Evolutionary conservation across 2,888 invertebrate species (phyloP).

Genomic region (Acleris literana): DNA sequence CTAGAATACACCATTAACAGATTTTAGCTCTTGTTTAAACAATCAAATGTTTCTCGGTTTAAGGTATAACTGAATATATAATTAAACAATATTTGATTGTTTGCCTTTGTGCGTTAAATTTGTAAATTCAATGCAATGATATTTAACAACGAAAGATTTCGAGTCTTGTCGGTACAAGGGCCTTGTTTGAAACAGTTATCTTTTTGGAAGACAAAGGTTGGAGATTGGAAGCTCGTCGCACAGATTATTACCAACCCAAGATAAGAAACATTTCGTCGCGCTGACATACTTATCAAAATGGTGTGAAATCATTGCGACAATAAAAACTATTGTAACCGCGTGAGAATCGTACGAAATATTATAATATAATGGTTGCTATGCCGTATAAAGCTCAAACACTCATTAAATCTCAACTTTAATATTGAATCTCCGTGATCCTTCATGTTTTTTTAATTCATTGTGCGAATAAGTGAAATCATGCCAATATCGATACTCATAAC

Average conservation of each 20-base stretch:
- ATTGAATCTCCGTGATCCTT: conserved; percentile 59
- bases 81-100: too few species aligned
- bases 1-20: too few species aligned
- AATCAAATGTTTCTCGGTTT: too few species aligned
- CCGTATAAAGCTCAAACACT: conserved; percentile 21
- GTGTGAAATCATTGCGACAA: conserved; percentile 35
- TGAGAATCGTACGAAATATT: conserved; percentile 32
- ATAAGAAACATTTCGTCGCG: conserved; percentile 35
- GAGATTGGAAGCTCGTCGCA: conserved; percentile 21
- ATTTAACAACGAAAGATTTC: too few species aligned
- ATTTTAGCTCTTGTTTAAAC: too few species aligned
- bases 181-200: conserved; percentile 3
- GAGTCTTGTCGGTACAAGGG: too few species aligned
- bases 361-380: conserved; percentile 26
- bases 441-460: conserved; percentile 52
- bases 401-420: conserved; percentile 14
- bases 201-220: conserved; percentile 26
- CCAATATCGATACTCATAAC: conserved; percentile 59
- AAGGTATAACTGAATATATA: too few species aligned
- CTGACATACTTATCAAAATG: conserved; percentile 35
- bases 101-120: too few species aligned
- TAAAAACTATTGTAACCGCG: conserved; percentile 31
- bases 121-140: too few species aligned
- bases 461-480: conserved; percentile 72
- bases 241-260: conserved; percentile 29